These are phyloP conservation scores for Lophotriccus pileatus DNA, from an alignment of 2,797 vertebrate species.

Conservation along the genomic window DNA sequence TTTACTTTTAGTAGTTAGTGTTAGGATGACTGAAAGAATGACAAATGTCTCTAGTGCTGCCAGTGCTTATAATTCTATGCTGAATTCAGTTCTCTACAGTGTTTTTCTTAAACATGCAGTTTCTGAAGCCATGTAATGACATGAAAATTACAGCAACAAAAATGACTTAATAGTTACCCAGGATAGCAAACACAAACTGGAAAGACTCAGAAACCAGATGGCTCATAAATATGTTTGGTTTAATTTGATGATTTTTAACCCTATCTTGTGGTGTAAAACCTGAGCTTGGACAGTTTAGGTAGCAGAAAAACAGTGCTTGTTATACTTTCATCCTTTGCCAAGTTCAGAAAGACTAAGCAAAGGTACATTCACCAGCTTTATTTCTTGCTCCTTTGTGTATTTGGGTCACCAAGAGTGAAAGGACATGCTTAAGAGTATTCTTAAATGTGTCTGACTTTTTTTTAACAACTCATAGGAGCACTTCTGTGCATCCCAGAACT, in stretches of 20 bases:
- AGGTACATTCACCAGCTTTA: neutral
- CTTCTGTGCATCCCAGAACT: neutral
- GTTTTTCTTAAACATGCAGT: conserved; percentile 49
- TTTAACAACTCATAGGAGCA: neutral
- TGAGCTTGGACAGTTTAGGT: neutral
- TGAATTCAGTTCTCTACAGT: neutral
- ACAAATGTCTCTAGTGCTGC: conserved; percentile 10
- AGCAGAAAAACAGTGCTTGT: neutral
- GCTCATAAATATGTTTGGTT: conserved; percentile 56
- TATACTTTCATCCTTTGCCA: neutral
- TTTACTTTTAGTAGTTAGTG: neutral
- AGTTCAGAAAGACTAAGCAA: neutral
- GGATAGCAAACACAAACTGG: conserved; percentile 56
- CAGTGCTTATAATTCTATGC: conserved; percentile 9
- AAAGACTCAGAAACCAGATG: conserved; percentile 57
- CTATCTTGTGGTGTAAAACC: neutral
- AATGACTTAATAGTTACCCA: conserved; percentile 56
- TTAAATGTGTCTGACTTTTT: neutral
- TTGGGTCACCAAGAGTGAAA: neutral
- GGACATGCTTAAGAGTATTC: neutral
- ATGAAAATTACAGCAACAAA: conserved; percentile 61
- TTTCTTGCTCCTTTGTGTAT: neutral
- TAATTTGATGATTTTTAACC: conserved; percentile 56
- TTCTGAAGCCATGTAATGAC: conserved; percentile 49
- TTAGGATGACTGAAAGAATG: neutral